Percentiles rank a stretch among this genome's conserved stretches.
Evolutionary conservation across 2,888 invertebrate genomes (phyloP).

Genomic region (Bembecia ichneumoniformis): DNA sequence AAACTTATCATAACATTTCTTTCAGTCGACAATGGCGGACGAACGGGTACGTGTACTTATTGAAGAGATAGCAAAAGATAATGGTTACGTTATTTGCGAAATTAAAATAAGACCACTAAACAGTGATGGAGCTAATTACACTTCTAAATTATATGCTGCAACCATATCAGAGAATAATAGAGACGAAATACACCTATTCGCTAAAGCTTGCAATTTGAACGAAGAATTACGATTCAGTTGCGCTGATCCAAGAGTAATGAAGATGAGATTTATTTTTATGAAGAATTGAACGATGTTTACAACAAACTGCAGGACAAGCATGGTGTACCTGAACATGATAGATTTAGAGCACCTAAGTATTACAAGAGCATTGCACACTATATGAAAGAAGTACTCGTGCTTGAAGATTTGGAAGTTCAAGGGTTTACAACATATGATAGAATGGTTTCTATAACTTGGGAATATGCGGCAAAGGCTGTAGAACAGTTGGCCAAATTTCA

Average conservation of each 20-base stretch:
- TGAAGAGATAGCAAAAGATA: conserved; percentile 22
- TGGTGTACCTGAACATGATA: conserved; percentile 5
- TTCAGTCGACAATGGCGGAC: too few species aligned
- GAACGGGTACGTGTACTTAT: conserved; percentile 9
- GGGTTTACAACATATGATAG: conserved; percentile 27
- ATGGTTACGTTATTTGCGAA: conserved; percentile 18
- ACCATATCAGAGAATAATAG: conserved; percentile 12
- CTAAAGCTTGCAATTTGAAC: conserved; percentile 33
- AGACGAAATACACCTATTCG: conserved; percentile 26
- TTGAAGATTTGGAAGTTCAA: conserved; percentile 22
- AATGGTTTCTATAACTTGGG: conserved; percentile 23
- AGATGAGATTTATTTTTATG: conserved; percentile 3
- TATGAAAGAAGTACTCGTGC: conserved; percentile 16
- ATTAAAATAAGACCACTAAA: conserved; percentile 15
- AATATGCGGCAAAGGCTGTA: conserved; percentile 22
- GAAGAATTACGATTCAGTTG: conserved; percentile 22
- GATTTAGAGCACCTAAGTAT: conserved; percentile 12
- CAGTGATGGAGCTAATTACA: conserved; percentile 30
- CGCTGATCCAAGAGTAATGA: conserved; percentile 11
- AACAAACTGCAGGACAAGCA: conserved; percentile 9
- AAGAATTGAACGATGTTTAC: not conserved
- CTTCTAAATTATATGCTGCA: conserved; percentile 19
- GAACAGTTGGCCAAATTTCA: conserved; percentile 31
- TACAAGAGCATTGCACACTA: conserved; percentile 13
- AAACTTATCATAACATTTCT: too few species aligned